Evolutionary conservation across 2,797 vertebrate species (phyloP), one percentile per base, ranked within the genome.

Genomic region (Adrianichthys oophorus): DNA sequence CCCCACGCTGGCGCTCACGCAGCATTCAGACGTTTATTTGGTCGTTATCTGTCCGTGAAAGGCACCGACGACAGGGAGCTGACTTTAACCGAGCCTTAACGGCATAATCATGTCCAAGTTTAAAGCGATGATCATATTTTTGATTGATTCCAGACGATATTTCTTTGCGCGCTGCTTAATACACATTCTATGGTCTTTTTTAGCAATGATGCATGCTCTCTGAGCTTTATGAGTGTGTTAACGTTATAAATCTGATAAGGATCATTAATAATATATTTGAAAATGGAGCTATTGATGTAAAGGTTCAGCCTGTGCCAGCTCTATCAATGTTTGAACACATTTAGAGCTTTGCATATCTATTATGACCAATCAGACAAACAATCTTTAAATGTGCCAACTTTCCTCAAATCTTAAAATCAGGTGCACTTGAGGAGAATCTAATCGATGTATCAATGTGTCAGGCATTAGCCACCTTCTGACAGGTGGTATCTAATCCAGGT

Each of bases 121-220:
- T 62, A 68, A 74, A 51, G 29, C 24, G 45, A 14, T 59, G 62
- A 78, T 78, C 68, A 78, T 76, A 71, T 70, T 66, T 75, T 56
- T 78, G 75, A 85, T 82, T 79, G 72, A 86, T 80, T 72, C 57
- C 53, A 66, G 63, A 64, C 82, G 4, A 76, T 73, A 72, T 87
- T 74, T 73, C 64, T 76, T 44, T 48, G 68, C 56, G 46, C n/a
- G 23, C 47, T 47, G 10, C 23, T 72, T 54, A 46, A 72, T 61
- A 63, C 48, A 57, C 21, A 37, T 52, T 70, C 45, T 13, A 7
- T 19, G 52, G 44, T 59, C 32, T 44, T 50, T 41, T 52, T 47
- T 48, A 21, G 74, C 70, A 76, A 41, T 76, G 71, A 78, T 72
- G 68, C 46, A 63, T 70, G 56, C 59, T 57, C 62, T 68, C 66